A percentile compares a stretch with the other conserved stretches of the same genome.
Evolutionary conservation across 1,140 invertebrate species (phyloP).

Genomic region (Camponotus floridanus): DNA sequence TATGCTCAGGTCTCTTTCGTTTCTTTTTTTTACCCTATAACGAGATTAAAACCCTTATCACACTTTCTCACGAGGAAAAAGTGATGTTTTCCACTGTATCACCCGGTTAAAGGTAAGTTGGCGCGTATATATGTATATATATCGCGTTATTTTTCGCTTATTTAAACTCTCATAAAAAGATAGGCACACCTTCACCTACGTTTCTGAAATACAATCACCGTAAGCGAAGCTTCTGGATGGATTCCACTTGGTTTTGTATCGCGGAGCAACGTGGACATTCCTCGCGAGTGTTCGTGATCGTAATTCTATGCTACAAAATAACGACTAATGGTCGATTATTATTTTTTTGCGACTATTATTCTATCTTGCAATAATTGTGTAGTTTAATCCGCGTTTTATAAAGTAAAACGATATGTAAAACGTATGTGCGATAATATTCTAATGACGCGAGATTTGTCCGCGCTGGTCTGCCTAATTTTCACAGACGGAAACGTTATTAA

Average conservation of each 20-base stretch:
- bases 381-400: conserved; percentile 2
- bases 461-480: conserved; percentile 76
- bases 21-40: conserved; percentile 59
- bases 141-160: conserved; percentile 11
- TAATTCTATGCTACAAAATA: neutral
- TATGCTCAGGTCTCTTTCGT: conserved; percentile 60
- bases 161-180: conserved; percentile 75
- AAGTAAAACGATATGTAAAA: conserved; percentile 19
- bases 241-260: conserved; percentile 79
- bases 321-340: conserved; percentile 9
- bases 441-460: conserved; percentile 58
- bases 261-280: conserved; percentile 57
- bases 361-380: conserved; percentile 9
- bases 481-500: conserved; percentile 80
- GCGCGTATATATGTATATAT: neutral
- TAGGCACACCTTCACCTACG: conserved; percentile 81
- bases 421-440: neutral
- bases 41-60: conserved; percentile 48
- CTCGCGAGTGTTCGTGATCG: conserved; percentile 23
- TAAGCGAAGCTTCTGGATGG: conserved; percentile 85
- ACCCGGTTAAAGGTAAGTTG: conserved; percentile 11
- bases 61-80: conserved; percentile 52
- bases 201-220: conserved; percentile 84
- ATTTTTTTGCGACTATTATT: neutral
- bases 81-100: neutral